Conservation (phyloP, 2,888 invertebrate species). For the Rhamphomyia laevipes region DNA sequence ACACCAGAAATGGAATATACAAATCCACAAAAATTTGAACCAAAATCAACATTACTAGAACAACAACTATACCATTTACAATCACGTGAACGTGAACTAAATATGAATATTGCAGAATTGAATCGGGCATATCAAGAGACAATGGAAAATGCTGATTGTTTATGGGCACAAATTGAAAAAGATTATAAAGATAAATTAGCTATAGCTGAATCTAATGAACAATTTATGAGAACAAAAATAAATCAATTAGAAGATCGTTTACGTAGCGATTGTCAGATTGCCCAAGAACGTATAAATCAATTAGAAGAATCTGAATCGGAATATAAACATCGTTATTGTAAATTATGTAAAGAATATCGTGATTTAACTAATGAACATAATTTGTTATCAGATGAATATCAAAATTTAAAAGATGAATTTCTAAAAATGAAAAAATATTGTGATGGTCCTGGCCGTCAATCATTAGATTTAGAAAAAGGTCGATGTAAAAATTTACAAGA, state of each 20-base stretch:
- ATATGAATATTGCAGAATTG: conserved; percentile 38
- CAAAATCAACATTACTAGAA: too few species aligned
- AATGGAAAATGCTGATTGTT: conserved; percentile 51
- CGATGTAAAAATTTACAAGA: not conserved
- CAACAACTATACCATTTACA: too few species aligned
- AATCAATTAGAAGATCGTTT: not conserved
- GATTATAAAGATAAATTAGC: conserved; percentile 29
- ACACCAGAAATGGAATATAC: too few species aligned
- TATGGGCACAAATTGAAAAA: conserved; percentile 51
- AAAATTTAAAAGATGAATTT: not conserved
- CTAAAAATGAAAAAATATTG: not conserved
- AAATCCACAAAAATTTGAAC: too few species aligned
- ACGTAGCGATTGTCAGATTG: not conserved
- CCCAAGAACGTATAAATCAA: not conserved
- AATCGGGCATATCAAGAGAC: conserved; percentile 52
- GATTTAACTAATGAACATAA: not conserved
- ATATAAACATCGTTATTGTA: not conserved
- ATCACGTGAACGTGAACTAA: conserved; percentile 16
- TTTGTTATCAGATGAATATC: not conserved
- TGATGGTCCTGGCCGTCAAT: not conserved
- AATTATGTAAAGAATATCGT: not conserved
- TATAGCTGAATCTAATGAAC: not conserved
- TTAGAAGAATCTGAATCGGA: not conserved
- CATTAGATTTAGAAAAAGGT: not conserved
- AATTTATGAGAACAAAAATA: not conserved